Conservation (phyloP, 2,888 invertebrate species). For the Timema cristinae region DNA sequence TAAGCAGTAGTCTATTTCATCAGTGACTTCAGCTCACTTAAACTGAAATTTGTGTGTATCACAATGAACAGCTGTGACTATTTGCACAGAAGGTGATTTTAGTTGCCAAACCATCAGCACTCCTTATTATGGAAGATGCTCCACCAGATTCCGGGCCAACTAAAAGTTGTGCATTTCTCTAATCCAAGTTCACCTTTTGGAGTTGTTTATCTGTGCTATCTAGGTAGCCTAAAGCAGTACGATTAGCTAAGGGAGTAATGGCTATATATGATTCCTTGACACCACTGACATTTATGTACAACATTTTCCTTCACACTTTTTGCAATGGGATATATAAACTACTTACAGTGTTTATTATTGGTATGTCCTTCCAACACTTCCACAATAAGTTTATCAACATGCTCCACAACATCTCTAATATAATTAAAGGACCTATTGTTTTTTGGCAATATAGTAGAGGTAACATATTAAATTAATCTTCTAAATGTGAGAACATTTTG, state of each 20-base stretch:
- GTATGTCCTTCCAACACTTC: constrained; percentile 12
- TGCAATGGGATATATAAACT: background rate
- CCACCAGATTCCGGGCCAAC: constrained; percentile 12
- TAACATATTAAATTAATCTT: constrained; percentile 1
- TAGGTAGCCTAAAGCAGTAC: constrained; percentile 7
- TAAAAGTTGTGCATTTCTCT: constrained; percentile 7
- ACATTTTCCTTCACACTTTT: constrained; percentile 3
- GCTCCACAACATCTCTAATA: constrained; percentile 3
- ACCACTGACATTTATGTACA: constrained; percentile 6
- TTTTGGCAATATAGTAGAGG: constrained; percentile 15
- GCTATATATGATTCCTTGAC: constrained; percentile 9
- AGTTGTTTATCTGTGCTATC: background rate
- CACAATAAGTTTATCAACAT: constrained; percentile 17
- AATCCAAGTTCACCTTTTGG: constrained; percentile 4
- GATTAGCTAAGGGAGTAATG: constrained; percentile 8
- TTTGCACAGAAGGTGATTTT: background rate
- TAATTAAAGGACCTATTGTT: constrained; percentile 1
- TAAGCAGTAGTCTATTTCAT: background rate
- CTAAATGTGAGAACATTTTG: background rate
- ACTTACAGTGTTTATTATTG: constrained; percentile 15
- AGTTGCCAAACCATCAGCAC: constrained; percentile 6
- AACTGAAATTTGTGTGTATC: constrained; percentile 12
- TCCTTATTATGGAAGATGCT: constrained; percentile 7
- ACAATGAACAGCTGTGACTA: constrained; percentile 2
- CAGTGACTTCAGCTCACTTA: constrained; percentile 1